Conservation (phyloP, 2,797 vertebrate species). For the Anguilla pacifica region DNA sequence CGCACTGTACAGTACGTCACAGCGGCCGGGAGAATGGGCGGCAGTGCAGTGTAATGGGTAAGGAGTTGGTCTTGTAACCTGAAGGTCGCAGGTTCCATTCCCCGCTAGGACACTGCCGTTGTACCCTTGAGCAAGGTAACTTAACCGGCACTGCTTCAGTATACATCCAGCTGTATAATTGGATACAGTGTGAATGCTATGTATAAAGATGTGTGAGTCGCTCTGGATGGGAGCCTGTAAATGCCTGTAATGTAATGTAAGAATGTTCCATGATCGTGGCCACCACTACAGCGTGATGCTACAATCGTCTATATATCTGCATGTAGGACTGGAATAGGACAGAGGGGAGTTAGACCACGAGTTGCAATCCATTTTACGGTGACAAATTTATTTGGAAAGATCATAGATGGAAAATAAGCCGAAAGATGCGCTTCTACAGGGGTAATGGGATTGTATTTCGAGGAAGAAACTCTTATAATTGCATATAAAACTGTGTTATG, state of each 20-base stretch:
- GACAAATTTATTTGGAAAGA: slow-evolving; percentile 16
- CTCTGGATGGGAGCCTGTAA: too few relatives aligned
- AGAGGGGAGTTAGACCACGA: not conserved
- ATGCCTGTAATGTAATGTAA: too few relatives aligned
- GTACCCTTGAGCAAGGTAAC: too few relatives aligned
- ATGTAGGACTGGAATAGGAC: not conserved
- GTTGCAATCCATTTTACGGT: not conserved
- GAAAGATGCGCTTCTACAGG: not conserved
- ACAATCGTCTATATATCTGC: not conserved
- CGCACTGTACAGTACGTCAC: not conserved
- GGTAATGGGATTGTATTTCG: slow-evolving; percentile 32
- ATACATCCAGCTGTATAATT: too few relatives aligned
- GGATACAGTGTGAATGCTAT: too few relatives aligned
- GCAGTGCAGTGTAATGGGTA: too few relatives aligned
- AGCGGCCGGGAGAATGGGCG: not conserved
- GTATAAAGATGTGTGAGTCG: too few relatives aligned
- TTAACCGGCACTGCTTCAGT: too few relatives aligned
- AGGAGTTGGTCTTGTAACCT: too few relatives aligned
- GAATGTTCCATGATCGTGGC: not conserved
- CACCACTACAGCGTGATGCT: not conserved
- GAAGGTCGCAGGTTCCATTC: too few relatives aligned
- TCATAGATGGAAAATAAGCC: slow-evolving; percentile 21
- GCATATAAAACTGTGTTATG: slow-evolving; percentile 34
- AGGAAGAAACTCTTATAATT: slow-evolving; percentile 39
- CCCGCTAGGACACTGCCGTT: too few relatives aligned